Base-by-base conservation (phyloP, 1,140 invertebrate genomes). In the Calephelis virginiensis region DNA sequence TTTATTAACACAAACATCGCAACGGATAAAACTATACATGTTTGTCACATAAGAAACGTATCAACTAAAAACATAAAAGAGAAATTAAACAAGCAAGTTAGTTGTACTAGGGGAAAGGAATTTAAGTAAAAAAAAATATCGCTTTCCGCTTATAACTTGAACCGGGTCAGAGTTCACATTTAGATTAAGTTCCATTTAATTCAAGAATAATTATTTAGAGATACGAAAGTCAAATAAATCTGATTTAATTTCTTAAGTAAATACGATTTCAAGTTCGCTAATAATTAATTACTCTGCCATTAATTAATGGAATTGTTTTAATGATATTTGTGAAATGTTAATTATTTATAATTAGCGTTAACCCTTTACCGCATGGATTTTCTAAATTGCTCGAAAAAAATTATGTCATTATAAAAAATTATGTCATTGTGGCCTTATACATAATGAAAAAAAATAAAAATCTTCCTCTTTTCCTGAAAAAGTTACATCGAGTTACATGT, bases 101-200 rank as follows among this genome's bases (percentile, higher is more conserved):
- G 4, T 8, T 43, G 8, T 8, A 43, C 1, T 6, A 43, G 40
- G 8, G 0, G 8, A 43, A 9, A 43, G 40, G 6, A 43, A 43
- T 6, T 43, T 43, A 8, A 43, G 0, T 43, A 43, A 43, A 43
- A 43, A 43, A 43, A 43, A 40, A 4, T 8, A 43, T 43, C 49
- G 47, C 49, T 49, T 64, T 40, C 4, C 49, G 10, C 65, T 63
- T 61, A n/a, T 69, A 40, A 71, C 63, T 75, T 63, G 60, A 70
- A 11, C 60, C 62, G 40, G 28, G 56, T 69, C 53, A 68, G 53
- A 61, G 68, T 70, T 68, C 61, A 67, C 66, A 69, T 72, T 76
- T 59, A 60, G 66, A 72, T 74, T 77, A 72, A 72, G 67, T 69
- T 72, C 68, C 66, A 70, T 74, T 77, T 70, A 47, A 72, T 64